Base-by-base conservation (phyloP, 2,888 invertebrate species). In the Melinaea marsaeus region DNA sequence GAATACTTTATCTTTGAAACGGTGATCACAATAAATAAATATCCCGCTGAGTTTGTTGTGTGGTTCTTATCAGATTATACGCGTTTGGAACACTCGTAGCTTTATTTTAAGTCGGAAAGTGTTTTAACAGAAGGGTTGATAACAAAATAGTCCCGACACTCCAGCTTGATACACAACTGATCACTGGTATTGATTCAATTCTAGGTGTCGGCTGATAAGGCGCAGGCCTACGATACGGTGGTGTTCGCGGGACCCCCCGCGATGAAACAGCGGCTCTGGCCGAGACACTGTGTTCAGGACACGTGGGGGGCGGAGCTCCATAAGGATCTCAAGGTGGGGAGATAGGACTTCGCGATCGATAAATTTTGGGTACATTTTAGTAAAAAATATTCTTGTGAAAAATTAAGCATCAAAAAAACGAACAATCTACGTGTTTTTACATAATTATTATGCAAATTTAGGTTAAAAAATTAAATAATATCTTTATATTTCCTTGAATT, bases 231-330 rank as follows among this genome's bases (percentile, higher is more conserved):
- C 79, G 98, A 99, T 83, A 97, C 96, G 0, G 98, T 99, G n/a
- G 93, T 96, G 65, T 99, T 99, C 86, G 95, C 95, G 63, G 96
- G 97, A 2, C 95, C 95, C 6, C 95, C 96, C 9, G 92, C 94
- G 37, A 94, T 95, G 92, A 95, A 94, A 76, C 99, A 99, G 86
- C 94, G 96, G 13, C 91, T 99, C 56, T 99, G 99, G 98, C 99
- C 99, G 9, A 92, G 95, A 1, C 99, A 99, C 85, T 99, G 99
- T 85, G 97, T 99, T 9, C 98, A 98, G 85, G 95, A 97, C 74
- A 95, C 97, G 0, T 97, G 97, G 97, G 99, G 99, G 4, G 96
- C 98, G 0, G 96, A 98, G 81, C 91, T 99, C 45, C 98, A 98
- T 80, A 94, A 95, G 76, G 95, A 98, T 75, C 90, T 99, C 0